phyloP scores from a whole-genome alignment of 2,888 invertebrate species.

The Phymatocera aterrima region DNA sequence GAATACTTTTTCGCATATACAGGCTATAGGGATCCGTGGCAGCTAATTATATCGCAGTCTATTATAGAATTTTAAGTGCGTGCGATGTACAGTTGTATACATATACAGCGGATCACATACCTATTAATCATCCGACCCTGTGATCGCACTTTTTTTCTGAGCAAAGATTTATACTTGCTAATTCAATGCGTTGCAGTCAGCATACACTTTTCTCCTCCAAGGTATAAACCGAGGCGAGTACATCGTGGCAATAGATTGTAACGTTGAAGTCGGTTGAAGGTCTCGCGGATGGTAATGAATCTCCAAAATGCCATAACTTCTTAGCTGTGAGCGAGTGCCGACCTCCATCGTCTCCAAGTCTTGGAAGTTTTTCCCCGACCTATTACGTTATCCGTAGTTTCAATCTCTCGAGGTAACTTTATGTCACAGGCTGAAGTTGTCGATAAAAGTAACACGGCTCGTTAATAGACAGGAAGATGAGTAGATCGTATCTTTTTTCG shows the following conservation, averaged over 20 bases:
- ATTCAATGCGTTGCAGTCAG: slow-evolving; percentile 29
- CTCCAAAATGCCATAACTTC: background rate
- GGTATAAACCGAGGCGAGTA: background rate
- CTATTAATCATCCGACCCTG: slow-evolving; percentile 13
- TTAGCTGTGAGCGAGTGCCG: background rate
- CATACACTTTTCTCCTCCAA: slow-evolving; percentile 22
- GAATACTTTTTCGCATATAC: background rate
- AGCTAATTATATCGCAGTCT: background rate
- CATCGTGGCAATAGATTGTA: slow-evolving; percentile 18
- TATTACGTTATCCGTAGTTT: background rate
- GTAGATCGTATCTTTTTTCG: background rate
- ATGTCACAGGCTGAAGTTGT: background rate
- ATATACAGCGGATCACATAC: slow-evolving; percentile 14
- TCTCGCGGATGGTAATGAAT: slow-evolving; percentile 13
- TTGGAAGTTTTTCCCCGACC: background rate
- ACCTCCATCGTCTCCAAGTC: slow-evolving; percentile 5
- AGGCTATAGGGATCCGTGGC: background rate
- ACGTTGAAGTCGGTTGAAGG: background rate
- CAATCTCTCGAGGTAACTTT: background rate
- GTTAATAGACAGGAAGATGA: background rate
- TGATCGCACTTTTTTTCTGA: slow-evolving; percentile 19
- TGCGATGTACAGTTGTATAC: background rate
- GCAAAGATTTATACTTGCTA: slow-evolving; percentile 39
- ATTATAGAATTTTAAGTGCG: background rate
- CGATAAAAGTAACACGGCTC: background rate